Evolutionary conservation across 2,113 vertebrate species (phyloP).

Genomic region (Gopherus flavomarginatus): DNA sequence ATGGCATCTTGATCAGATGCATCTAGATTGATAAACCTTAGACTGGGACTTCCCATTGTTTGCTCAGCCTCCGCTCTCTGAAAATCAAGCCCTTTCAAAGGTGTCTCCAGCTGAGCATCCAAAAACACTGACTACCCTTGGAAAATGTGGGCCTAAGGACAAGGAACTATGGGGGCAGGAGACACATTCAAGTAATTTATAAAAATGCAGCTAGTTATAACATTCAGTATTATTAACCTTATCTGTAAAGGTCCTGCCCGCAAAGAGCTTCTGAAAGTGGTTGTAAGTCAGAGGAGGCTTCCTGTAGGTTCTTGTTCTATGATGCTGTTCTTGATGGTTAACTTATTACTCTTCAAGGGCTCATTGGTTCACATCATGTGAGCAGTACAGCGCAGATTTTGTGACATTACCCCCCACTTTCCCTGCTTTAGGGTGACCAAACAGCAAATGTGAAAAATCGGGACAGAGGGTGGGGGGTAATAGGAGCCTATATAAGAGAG

Average conservation of each 20-base stretch:
- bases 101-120: not conserved
- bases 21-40: not conserved
- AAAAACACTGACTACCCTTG: not conserved
- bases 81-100: not conserved
- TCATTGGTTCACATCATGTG: not conserved
- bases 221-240: constrained; percentile 51
- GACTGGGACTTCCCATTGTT: not conserved
- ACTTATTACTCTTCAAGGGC: not conserved
- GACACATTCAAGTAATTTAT: not conserved
- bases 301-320: not conserved
- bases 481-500: too few relatives aligned
- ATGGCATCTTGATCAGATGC: constrained; percentile 22
- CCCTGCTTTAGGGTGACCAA: too few relatives aligned
- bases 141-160: not conserved
- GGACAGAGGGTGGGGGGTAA: too few relatives aligned
- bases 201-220: not conserved
- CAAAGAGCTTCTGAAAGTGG: constrained; percentile 35
- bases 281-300: constrained; percentile 21
- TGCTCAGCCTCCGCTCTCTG: not conserved
- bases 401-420: not conserved
- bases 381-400: not conserved
- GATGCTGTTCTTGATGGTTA: not conserved
- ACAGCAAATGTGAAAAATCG: too few relatives aligned
- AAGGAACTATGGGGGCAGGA: not conserved
- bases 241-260: not conserved